Conservation (phyloP, 1,140 invertebrate species). For the Ganaspis sp. region DNA sequence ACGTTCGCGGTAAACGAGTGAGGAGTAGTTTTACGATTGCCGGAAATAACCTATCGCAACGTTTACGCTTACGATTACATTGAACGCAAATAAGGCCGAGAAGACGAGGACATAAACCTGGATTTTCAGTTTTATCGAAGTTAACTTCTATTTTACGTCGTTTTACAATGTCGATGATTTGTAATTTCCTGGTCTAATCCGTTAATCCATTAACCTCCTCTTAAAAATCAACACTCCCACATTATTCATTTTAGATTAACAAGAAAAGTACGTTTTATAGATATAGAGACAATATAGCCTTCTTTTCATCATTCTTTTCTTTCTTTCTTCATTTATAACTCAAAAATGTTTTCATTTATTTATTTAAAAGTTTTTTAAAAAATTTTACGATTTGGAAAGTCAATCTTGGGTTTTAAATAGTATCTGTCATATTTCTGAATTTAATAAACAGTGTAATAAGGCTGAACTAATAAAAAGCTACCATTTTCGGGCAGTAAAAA, state of each 20-base stretch:
- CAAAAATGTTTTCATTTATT: too few relatives aligned
- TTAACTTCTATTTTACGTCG: slow-evolving; percentile 28
- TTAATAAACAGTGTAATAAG: too few relatives aligned
- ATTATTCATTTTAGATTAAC: slow-evolving; percentile 9
- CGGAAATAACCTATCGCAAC: slow-evolving; percentile 28
- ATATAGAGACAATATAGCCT: not conserved
- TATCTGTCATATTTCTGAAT: too few relatives aligned
- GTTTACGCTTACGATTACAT: slow-evolving; percentile 26
- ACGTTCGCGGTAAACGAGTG: slow-evolving; percentile 7
- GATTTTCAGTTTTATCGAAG: slow-evolving; percentile 25
- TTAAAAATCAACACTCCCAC: slow-evolving; percentile 19
- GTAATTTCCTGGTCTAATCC: slow-evolving; percentile 23
- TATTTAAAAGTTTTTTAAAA: too few relatives aligned
- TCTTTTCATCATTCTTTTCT: too few relatives aligned
- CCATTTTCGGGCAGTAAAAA: too few relatives aligned
- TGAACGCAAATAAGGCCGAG: slow-evolving; percentile 2
- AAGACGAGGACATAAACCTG: slow-evolving; percentile 23
- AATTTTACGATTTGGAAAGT: too few relatives aligned
- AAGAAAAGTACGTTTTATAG: not conserved
- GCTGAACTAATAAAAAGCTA: too few relatives aligned
- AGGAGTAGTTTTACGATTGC: slow-evolving; percentile 25
- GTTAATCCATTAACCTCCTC: not conserved
- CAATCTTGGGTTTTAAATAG: too few relatives aligned
- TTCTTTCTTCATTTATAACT: too few relatives aligned
- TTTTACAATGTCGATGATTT: slow-evolving; percentile 29